Percentiles rank a stretch among this genome's conserved stretches.
Evolutionary conservation across 2,113 vertebrate species (phyloP).

Genomic region (Passer montanus): DNA sequence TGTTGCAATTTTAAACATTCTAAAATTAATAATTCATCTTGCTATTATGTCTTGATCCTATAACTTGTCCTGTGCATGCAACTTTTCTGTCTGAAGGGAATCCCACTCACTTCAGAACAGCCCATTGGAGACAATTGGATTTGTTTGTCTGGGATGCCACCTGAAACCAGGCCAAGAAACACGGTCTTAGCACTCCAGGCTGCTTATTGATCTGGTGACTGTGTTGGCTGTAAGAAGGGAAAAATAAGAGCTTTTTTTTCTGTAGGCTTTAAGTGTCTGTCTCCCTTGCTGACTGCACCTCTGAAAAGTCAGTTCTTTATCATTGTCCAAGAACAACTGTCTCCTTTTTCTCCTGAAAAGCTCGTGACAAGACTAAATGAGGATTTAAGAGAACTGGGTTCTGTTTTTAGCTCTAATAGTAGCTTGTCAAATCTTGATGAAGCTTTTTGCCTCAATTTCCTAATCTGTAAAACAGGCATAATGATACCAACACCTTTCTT

Average conservation of each 20-base stretch:
- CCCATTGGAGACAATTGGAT: not conserved
- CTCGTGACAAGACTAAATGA: not conserved
- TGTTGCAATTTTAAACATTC: slow-evolving; percentile 20
- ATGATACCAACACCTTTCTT: not conserved
- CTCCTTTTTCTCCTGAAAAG: not conserved
- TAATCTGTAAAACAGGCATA: not conserved
- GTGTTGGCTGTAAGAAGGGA: not conserved
- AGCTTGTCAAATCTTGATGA: not conserved
- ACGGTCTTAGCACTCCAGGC: not conserved
- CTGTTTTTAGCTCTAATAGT: not conserved
- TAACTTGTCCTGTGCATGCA: not conserved
- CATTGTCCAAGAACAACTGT: not conserved
- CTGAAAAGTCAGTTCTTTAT: slow-evolving; percentile 1
- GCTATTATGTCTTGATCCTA: not conserved
- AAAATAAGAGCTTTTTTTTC: not conserved
- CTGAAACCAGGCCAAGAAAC: slow-evolving; percentile 3
- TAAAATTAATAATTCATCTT: slow-evolving; percentile 13
- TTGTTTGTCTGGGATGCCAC: not conserved
- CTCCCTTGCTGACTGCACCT: not conserved
- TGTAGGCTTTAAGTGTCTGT: not conserved
- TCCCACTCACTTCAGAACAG: not conserved
- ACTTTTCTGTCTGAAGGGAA: not conserved
- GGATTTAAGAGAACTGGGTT: not conserved
- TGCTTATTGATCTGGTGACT: slow-evolving; percentile 13
- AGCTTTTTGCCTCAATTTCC: slow-evolving; percentile 2